These are phyloP conservation scores for Coptodon rendalli DNA, from an alignment of 2,113 vertebrate species.

Conservation along the genomic window DNA sequence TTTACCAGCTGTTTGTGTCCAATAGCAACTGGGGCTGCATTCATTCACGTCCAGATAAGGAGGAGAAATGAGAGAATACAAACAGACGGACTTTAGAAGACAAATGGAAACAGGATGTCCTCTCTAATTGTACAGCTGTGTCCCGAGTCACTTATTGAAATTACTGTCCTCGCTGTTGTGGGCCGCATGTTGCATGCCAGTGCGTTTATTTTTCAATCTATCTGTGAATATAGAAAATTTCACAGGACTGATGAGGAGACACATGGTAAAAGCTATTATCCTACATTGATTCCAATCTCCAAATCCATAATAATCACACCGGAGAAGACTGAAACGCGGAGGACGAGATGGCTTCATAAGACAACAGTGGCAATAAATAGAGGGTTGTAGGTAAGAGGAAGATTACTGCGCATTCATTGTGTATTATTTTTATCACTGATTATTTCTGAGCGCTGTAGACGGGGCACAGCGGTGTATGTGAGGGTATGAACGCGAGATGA, in stretches of 20 bases:
- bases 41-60: background rate
- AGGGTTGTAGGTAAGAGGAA: background rate
- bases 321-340: background rate
- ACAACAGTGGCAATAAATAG: background rate
- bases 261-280: conserved; percentile 13
- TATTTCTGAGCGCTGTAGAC: background rate
- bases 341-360: background rate
- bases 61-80: conserved; percentile 12
- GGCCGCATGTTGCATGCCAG: background rate
- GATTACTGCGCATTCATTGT: background rate
- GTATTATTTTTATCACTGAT: conserved; percentile 16
- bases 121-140: conserved; percentile 25
- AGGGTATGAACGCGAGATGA: conserved; percentile 10
- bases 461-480: background rate
- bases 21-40: background rate
- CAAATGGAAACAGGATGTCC: conserved; percentile 15
- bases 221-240: conserved; percentile 2
- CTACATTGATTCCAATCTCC: conserved; percentile 4
- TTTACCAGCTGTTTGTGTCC: conserved; percentile 23
- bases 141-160: conserved; percentile 30
- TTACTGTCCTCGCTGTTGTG: conserved; percentile 3
- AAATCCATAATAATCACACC: background rate
- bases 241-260: background rate
- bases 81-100: background rate
- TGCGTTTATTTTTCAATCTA: background rate